Evolutionary conservation across 2,888 invertebrate species (phyloP), one percentile per base, ranked within the genome.

Genomic region (Lasioglossum vierecki): DNA sequence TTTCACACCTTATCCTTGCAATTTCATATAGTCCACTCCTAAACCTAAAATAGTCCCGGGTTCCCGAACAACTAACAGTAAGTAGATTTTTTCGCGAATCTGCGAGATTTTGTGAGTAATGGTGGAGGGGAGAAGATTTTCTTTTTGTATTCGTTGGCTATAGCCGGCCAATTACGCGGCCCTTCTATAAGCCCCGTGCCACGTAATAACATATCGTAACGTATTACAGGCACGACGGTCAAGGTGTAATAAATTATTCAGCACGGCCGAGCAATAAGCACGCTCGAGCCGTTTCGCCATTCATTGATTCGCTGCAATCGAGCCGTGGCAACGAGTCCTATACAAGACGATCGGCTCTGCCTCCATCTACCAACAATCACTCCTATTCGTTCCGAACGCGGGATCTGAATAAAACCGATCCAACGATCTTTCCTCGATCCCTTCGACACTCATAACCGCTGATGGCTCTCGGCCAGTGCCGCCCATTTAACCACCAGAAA

Each of bases 161-260:
- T n/a, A 66, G 41, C 63, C 41, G 57, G 81, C 73, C 83, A 81
- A 81, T 81, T 81, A 84, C 49, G 73, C 53, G 39, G 35, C 44
- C 49, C 72, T 79, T 79, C 72, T 82, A 70, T 75, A 63, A 75
- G 44, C 11, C 39, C 18, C 15, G 68, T 73, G 68, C 68, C 68
- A 39, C 66, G 68, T 85, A 83, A 85, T 85, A 83, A 83, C 63
- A 79, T 70, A 63, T 76, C 79, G 83, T 66, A 76, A 83, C n/a
- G 79, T 70, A 83, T 85, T 80, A 73, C 83, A 46, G 15, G 73
- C 73, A 44, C 85, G 76, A 85, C 79, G 73, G 79, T 83, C 79
- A 44, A 68, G 83, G 74, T 80, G 85, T 63, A 77, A 85, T 85
- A 85, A 85, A 85, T 85, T 85, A 85, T 85, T 85, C 85, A 85